Evolutionary conservation across 2,797 vertebrate genomes (phyloP), one percentile per base, ranked within the genome.

Genomic region (Sebastes cheni): DNA sequence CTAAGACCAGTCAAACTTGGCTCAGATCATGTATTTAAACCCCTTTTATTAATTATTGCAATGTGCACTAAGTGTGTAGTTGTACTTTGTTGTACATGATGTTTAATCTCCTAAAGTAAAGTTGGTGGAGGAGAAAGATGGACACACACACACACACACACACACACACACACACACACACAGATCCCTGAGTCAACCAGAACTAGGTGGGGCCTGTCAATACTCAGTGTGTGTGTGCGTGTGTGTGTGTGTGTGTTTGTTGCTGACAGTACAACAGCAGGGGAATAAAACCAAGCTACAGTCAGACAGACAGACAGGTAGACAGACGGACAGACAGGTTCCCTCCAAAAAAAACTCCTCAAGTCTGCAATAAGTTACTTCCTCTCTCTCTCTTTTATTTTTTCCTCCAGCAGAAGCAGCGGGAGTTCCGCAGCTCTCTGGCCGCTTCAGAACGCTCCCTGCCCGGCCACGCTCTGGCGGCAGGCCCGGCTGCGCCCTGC

Each of bases 171-270:
- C 3, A 22, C 64, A 39, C 5, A 22, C 64, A 39, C 20, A 67
- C 16, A 80, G 58, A 86, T 69, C 80, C 89, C 88, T 83, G 82
- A 83, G 70, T 84, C 86, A 75, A 84, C 70, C 80, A 86, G 65
- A 88, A 85, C 88, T 90, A 92, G 92, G 93, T 91, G 92, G 86
- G 92, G 93, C 90, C 87, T 92, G 90, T 90, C 89, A 90, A 81
- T 88, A 87, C 61, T 25, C 30, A 7, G 60, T 59, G 65, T 32
- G 74, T 77, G 84, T 73, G 79, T 54, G 60, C 78, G 52, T 74
- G 75, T 32, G 54, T 54, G 65, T 27, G 74, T 77, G 84, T 73
- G 62, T 29, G 76, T 71, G 75, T 80, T 3, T 84, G 89, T 69
- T 80, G 80, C 79, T 86, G 83, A 85, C 79, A 80, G 80, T 76